A percentile compares a stretch with the other conserved stretches of the same genome.
phyloP scores from a whole-genome alignment of 2,888 invertebrate species.

The Drosophila engyochracea region DNA sequence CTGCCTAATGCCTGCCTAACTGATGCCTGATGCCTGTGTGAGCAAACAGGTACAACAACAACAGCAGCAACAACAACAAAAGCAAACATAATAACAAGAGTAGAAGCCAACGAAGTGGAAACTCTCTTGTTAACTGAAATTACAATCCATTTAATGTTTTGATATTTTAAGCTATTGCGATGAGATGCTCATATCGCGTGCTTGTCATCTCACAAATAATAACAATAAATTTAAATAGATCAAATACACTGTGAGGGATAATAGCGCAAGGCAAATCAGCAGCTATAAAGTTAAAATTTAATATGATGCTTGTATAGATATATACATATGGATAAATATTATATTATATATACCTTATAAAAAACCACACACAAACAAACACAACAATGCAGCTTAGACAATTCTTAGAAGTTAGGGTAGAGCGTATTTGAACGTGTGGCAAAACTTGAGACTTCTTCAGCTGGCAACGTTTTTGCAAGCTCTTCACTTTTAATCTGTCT shows the following conservation, averaged over 20 bases:
- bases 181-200: constrained; percentile 14
- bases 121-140: constrained; percentile 56
- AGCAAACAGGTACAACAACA: constrained; percentile 60
- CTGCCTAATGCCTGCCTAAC: constrained; percentile 39
- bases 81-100: constrained; percentile 7
- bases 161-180: constrained; percentile 30
- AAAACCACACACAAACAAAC: not conserved
- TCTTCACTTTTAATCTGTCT: constrained; percentile 78
- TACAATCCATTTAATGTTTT: constrained; percentile 54
- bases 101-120: constrained; percentile 50
- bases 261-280: not conserved
- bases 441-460: constrained; percentile 34
- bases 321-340: not conserved
- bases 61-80: constrained; percentile 11
- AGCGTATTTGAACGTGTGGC: constrained; percentile 14
- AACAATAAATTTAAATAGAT: constrained; percentile 5
- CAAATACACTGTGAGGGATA: not conserved
- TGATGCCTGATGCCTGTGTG: constrained; percentile 33
- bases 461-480: constrained; percentile 54
- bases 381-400: constrained; percentile 4
- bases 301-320: not conserved
- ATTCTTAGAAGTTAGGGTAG: constrained; percentile 34
- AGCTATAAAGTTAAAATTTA: not conserved
- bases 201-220: constrained; percentile 4
- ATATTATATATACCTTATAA: not conserved